phyloP scores from a whole-genome alignment of 2,888 invertebrate species.

The Hemicrepidius hirtus region DNA sequence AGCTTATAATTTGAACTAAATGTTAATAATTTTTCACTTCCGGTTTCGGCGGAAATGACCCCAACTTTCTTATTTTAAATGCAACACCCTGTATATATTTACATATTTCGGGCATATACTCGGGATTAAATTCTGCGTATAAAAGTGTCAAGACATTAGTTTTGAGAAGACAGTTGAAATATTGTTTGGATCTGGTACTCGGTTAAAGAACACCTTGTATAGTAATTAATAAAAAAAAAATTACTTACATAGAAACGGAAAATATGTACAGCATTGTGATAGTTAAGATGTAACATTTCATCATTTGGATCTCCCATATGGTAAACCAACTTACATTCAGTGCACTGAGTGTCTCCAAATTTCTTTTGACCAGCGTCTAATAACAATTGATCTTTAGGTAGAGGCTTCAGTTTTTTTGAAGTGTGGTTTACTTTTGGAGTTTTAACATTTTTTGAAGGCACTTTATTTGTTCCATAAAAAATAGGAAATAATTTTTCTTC shows the following conservation, averaged over 20 bases:
- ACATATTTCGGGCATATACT: too few species aligned
- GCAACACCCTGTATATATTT: too few species aligned
- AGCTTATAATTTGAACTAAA: too few species aligned
- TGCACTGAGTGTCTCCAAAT: conserved; percentile 85
- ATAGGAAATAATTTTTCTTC: conserved; percentile 71
- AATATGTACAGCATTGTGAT: conserved; percentile 81
- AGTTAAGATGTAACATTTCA: conserved; percentile 83
- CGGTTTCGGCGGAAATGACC: too few species aligned
- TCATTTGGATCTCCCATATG: conserved; percentile 86
- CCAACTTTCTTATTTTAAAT: too few species aligned
- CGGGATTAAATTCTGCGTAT: too few species aligned
- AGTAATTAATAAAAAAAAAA: too few species aligned
- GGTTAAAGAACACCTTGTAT: too few species aligned
- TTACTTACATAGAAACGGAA: conserved; percentile 79
- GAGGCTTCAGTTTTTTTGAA: conserved; percentile 69
- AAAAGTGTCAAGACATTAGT: too few species aligned
- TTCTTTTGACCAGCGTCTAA: conserved; percentile 90
- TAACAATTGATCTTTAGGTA: conserved; percentile 80
- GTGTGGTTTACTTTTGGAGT: conserved; percentile 29
- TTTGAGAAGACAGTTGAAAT: too few species aligned
- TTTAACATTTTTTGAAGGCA: conserved; percentile 51
- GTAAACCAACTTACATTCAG: conserved; percentile 83
- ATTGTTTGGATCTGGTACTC: too few species aligned
- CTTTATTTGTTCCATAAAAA: conserved; percentile 64
- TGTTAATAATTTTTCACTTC: too few species aligned